A percentile compares a stretch with the other conserved stretches of the same genome.
These are phyloP conservation scores for Ophiothrix spiculata DNA, from an alignment of 35 echinoderm and acorn worm species.

Conservation along the genomic window DNA sequence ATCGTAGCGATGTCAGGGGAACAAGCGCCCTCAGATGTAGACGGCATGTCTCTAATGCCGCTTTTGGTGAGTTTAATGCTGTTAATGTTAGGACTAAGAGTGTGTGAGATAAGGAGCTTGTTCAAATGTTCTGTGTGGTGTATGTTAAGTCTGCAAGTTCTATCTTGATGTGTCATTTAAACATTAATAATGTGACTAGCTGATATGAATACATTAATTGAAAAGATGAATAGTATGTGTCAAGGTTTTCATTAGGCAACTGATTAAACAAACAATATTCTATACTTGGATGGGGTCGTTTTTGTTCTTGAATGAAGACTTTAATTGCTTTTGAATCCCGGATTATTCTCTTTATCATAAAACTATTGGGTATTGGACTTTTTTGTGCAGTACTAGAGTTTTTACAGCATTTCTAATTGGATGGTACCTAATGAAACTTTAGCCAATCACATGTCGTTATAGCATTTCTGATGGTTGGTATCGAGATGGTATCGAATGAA, in stretches of 20 bases:
- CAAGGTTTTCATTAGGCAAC: neutral
- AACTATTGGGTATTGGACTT: no score
- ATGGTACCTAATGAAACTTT: no score
- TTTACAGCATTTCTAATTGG: no score
- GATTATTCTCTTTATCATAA: no score
- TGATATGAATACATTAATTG: neutral
- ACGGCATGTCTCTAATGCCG: slow-evolving; percentile 76
- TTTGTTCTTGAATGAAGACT: no score
- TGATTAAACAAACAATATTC: neutral
- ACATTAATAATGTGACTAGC: no score
- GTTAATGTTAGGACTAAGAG: neutral
- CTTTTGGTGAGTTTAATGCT: slow-evolving; percentile 83
- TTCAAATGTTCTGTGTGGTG: neutral
- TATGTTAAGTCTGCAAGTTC: neutral
- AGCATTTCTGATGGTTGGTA: no score
- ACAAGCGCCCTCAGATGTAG: slow-evolving; percentile 64
- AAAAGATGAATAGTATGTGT: neutral
- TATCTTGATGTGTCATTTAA: neutral
- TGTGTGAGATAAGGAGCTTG: neutral
- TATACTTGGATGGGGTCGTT: no score
- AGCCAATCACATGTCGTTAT: no score
- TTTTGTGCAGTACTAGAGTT: no score
- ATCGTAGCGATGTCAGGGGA: slow-evolving; percentile 70
- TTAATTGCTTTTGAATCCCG: no score
- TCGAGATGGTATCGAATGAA: no score